A percentile compares a stretch with the other conserved stretches of the same genome.
phyloP scores from a whole-genome alignment of 2,113 vertebrate species.

The Pseudolaguvia tuberculata region DNA sequence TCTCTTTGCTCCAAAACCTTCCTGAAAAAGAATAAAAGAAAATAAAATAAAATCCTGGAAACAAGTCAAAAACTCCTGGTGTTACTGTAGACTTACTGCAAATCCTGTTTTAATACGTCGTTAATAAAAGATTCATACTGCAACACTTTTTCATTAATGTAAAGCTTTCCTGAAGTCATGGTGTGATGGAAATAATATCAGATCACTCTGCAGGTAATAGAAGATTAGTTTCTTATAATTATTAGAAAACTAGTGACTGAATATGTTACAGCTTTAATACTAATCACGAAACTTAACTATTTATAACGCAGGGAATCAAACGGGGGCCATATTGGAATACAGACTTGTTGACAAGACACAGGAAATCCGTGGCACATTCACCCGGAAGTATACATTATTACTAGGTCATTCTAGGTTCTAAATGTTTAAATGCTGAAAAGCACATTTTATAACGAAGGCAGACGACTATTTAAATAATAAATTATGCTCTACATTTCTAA shows the following conservation, averaged over 20 bases:
- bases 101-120: constrained; percentile 77
- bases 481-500: not conserved
- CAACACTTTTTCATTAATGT: constrained; percentile 69
- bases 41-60: constrained; percentile 10
- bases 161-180: constrained; percentile 48
- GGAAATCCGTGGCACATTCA: constrained; percentile 3
- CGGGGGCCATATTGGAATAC: constrained; percentile 7
- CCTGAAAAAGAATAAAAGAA: constrained; percentile 56
- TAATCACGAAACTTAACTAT: not conserved
- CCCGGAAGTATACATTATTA: constrained; percentile 13
- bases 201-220: not conserved
- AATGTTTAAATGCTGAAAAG: too few relatives aligned
- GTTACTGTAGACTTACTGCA: constrained; percentile 69
- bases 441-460: not conserved
- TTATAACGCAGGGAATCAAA: not conserved
- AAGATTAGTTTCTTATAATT: not conserved
- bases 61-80: not conserved
- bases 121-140: constrained; percentile 80
- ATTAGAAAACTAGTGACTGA: not conserved
- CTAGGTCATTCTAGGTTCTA: too few relatives aligned
- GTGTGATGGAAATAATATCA: not conserved
- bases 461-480: not conserved
- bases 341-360: constrained; percentile 24
- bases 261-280: not conserved
- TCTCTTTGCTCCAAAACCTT: constrained; percentile 82